phyloP scores from a whole-genome alignment of 2,888 invertebrate genomes.

The Cerceris ruficornis region DNA sequence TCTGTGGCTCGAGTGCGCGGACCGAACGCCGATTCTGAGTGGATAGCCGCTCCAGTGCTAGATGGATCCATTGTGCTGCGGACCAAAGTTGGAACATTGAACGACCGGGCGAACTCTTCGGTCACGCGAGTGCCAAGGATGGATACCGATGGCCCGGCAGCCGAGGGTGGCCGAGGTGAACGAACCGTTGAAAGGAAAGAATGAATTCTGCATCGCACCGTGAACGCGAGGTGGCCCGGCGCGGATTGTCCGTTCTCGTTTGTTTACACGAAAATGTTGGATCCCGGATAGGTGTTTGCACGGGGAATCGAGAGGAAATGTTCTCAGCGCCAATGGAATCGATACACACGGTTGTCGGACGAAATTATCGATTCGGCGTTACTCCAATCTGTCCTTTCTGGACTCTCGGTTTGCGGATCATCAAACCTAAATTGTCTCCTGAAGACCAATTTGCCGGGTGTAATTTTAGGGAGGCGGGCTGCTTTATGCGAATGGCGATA shows the following conservation, averaged over 20 bases:
- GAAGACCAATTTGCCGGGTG: background rate
- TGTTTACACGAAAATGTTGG: slow-evolving; percentile 51
- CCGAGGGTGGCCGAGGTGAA: slow-evolving; percentile 21
- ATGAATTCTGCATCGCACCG: slow-evolving; percentile 38
- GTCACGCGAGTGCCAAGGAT: slow-evolving; percentile 39
- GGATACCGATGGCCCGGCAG: slow-evolving; percentile 29
- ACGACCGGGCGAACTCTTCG: slow-evolving; percentile 57
- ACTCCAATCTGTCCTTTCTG: slow-evolving; percentile 4
- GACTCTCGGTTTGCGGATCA: slow-evolving; percentile 19
- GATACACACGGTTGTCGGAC: slow-evolving; percentile 40
- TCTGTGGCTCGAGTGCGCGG: slow-evolving; percentile 67
- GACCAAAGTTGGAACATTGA: slow-evolving; percentile 65
- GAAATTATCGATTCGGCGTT: slow-evolving; percentile 38
- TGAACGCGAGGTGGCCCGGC: background rate
- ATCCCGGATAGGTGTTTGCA: slow-evolving; percentile 53
- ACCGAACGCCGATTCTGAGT: slow-evolving; percentile 65
- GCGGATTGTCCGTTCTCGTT: slow-evolving; percentile 32
- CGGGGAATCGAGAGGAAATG: slow-evolving; percentile 38
- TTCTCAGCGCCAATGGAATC: slow-evolving; percentile 31
- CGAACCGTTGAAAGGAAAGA: slow-evolving; percentile 48
- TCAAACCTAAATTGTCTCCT: slow-evolving; percentile 7
- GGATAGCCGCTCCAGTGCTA: slow-evolving; percentile 61
- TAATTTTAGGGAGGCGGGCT: no score
- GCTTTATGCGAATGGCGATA: no score
- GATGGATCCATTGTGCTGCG: slow-evolving; percentile 66